These are phyloP conservation scores for Episyrphus balteatus DNA, from an alignment of 1,140 invertebrate species.

Conservation along the genomic window DNA sequence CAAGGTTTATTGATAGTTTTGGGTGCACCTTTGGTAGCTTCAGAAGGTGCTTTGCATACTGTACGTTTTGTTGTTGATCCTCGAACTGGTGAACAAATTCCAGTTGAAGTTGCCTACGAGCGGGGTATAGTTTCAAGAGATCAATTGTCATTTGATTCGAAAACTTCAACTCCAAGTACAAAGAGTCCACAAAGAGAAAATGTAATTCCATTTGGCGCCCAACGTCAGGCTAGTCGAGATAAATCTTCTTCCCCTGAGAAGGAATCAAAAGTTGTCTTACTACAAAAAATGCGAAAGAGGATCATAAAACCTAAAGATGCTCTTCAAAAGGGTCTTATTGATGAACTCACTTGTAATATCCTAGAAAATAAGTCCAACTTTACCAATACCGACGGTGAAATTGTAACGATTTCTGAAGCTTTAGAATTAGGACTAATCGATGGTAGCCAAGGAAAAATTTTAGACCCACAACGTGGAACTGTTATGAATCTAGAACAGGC, in stretches of 20 bases:
- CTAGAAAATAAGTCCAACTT: conserved; percentile 47
- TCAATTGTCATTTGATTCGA: conserved; percentile 8
- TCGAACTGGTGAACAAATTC: conserved; percentile 59
- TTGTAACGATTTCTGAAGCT: conserved; percentile 61
- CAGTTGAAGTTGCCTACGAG: conserved; percentile 68
- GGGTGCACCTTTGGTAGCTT: conserved; percentile 57
- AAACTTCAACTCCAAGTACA: conserved; percentile 1
- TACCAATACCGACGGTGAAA: conserved; percentile 44
- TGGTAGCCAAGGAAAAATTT: conserved; percentile 61
- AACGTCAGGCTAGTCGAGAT: conserved; percentile 40
- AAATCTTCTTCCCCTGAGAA: conserved; percentile 56
- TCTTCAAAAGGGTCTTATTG: conserved; percentile 58
- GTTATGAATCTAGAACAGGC: conserved; percentile 71
- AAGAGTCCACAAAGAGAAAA: conserved; percentile 12
- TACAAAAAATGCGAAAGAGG: conserved; percentile 68
- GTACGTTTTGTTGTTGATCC: conserved; percentile 63
- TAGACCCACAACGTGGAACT: conserved; percentile 73
- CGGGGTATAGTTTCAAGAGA: conserved; percentile 53
- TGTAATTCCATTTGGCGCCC: conserved; percentile 11
- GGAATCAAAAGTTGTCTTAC: conserved; percentile 55
- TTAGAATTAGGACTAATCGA: conserved; percentile 64
- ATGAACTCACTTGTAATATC: conserved; percentile 57
- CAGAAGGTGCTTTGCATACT: conserved; percentile 40
- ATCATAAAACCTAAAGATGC: conserved; percentile 61
- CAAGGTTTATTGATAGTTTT: conserved; percentile 57